Evolutionary conservation across 2,113 vertebrate genomes (phyloP).

Genomic region (Pluvialis apricaria): DNA sequence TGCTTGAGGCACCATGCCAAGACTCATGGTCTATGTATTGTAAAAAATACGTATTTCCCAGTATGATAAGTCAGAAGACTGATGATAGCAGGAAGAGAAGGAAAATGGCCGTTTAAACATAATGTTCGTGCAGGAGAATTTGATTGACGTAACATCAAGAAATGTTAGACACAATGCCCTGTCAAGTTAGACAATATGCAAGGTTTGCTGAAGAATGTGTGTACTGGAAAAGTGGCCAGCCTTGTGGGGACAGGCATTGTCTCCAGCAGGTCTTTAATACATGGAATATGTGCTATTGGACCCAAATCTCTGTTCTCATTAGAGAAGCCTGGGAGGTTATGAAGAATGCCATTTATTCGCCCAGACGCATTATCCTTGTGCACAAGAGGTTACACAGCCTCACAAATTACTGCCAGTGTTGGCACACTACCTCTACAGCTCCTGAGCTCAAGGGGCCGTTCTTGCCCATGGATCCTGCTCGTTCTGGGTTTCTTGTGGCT

Average conservation of each 20-base stretch:
- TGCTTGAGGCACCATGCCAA: neutral
- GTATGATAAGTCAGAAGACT: accelerated
- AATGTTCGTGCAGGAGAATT: neutral
- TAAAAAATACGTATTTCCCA: neutral
- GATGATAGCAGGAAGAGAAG: neutral
- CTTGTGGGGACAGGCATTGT: neutral
- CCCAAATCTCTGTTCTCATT: neutral
- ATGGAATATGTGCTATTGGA: neutral
- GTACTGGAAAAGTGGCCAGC: neutral
- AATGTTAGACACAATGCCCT: neutral
- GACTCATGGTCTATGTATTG: neutral
- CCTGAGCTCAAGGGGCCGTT: neutral
- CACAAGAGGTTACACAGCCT: neutral
- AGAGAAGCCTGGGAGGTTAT: neutral
- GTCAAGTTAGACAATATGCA: neutral
- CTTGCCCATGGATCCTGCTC: neutral
- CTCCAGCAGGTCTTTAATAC: neutral
- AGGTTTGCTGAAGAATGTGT: neutral
- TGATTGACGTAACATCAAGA: neutral
- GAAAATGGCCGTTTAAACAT: neutral
- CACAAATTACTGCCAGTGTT: neutral
- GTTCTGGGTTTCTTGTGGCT: neutral
- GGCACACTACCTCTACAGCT: neutral
- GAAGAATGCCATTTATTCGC: neutral
- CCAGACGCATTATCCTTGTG: neutral